Evolutionary conservation across 2,888 invertebrate genomes (phyloP).

Genomic region (Periphyllus acericola): DNA sequence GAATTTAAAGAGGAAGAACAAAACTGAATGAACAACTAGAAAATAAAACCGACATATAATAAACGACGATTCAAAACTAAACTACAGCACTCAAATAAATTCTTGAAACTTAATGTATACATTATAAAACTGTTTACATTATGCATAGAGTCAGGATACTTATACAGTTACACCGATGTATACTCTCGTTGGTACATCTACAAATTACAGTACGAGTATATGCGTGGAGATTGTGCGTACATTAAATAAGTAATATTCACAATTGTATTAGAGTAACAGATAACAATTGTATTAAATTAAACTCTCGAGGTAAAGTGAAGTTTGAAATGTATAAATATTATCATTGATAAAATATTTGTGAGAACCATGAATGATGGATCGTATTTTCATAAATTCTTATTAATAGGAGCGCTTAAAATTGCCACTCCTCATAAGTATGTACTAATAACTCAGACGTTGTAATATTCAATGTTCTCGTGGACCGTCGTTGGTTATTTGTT

Average conservation of each 20-base stretch:
- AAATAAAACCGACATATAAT: not conserved
- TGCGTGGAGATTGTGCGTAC: too few relatives aligned
- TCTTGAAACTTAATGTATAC: too few relatives aligned
- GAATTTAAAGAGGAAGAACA: not conserved
- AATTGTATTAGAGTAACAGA: too few relatives aligned
- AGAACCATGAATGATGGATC: constrained; percentile 21
- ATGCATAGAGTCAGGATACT: too few relatives aligned
- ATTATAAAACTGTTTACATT: too few relatives aligned
- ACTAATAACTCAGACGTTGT: constrained; percentile 29
- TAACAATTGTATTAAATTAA: constrained; percentile 19
- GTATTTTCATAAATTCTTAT: constrained; percentile 26
- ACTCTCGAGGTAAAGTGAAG: not conserved
- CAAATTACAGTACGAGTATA: too few relatives aligned
- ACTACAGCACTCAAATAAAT: not conserved
- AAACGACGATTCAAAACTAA: not conserved
- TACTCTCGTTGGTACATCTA: too few relatives aligned
- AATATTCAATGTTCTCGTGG: constrained; percentile 23
- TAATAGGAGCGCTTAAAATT: constrained; percentile 29
- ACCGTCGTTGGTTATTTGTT: constrained; percentile 3
- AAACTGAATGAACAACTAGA: too few relatives aligned
- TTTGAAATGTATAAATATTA: constrained; percentile 13
- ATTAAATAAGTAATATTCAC: too few relatives aligned
- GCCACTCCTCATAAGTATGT: constrained; percentile 50
- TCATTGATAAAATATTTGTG: constrained; percentile 22
- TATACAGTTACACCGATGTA: too few relatives aligned